Evolutionary conservation across 2,113 vertebrate species (phyloP).

Genomic region (Plectropomus leopardus): DNA sequence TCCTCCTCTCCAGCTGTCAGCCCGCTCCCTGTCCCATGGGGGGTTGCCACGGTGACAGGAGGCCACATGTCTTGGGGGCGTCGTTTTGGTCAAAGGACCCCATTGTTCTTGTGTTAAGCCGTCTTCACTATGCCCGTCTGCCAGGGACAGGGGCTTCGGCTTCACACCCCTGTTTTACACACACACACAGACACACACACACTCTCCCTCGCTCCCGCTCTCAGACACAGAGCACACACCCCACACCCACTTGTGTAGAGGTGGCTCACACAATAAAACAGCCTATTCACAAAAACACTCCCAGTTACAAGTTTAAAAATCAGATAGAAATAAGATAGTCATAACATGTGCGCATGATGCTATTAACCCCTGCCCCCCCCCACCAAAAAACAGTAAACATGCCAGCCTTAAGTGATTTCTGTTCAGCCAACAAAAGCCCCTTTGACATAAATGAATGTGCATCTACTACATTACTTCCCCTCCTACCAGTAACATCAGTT

Average conservation of each 20-base stretch:
- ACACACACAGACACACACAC: conserved; percentile 30
- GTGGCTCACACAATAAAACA: conserved; percentile 38
- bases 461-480: conserved; percentile 4
- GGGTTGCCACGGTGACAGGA: conserved; percentile 89
- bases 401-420: neutral
- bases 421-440: neutral
- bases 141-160: conserved; percentile 71
- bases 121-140: conserved; percentile 84
- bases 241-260: conserved; percentile 42
- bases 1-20: conserved; percentile 87
- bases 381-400: neutral
- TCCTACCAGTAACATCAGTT: neutral
- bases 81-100: conserved; percentile 86
- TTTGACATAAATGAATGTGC: neutral
- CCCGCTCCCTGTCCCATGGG: conserved; percentile 80
- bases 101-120: conserved; percentile 88
- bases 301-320: conserved; percentile 37
- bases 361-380: too few species aligned
- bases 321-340: neutral
- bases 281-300: conserved; percentile 16
- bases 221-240: conserved; percentile 35
- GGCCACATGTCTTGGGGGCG: conserved; percentile 89
- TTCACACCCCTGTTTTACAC: conserved; percentile 62
- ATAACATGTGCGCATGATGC: neutral
- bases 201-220: neutral